phyloP scores from a whole-genome alignment of 2,888 invertebrate species.

The Caenorhabditis wallacei region DNA sequence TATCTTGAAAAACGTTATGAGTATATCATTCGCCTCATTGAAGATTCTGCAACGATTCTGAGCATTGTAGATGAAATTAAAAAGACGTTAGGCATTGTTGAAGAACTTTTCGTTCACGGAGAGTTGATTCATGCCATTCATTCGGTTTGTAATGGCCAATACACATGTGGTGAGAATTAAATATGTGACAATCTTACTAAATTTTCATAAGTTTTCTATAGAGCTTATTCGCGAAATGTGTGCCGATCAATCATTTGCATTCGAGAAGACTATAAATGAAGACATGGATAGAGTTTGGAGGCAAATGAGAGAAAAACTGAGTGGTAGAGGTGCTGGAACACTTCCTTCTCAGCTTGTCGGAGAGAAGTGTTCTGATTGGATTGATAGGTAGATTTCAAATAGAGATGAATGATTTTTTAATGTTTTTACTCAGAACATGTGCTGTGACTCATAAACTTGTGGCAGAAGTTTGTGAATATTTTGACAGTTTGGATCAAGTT shows the following conservation, averaged over 20 bases:
- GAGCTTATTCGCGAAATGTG: conserved; percentile 63
- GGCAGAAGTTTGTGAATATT: conserved; percentile 75
- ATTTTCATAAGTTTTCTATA: conserved; percentile 11
- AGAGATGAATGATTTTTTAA: neutral
- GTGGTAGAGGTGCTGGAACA: conserved; percentile 47
- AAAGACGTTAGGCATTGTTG: conserved; percentile 66
- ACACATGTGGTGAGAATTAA: conserved; percentile 61
- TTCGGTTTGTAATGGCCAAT: conserved; percentile 65
- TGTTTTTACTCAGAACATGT: conserved; percentile 72
- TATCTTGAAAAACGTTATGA: conserved; percentile 77
- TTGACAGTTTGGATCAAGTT: conserved; percentile 77
- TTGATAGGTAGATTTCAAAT: conserved; percentile 36
- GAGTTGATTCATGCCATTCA: conserved; percentile 70
- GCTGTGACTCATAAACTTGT: conserved; percentile 71
- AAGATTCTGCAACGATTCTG: conserved; percentile 69
- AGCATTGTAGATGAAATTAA: conserved; percentile 71
- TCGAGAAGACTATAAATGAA: conserved; percentile 64
- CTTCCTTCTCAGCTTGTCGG: conserved; percentile 40
- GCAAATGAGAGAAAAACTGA: conserved; percentile 58
- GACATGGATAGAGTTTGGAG: conserved; percentile 69
- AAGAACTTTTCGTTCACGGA: conserved; percentile 71
- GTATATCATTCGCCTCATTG: conserved; percentile 61
- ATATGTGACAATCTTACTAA: neutral
- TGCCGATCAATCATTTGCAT: conserved; percentile 67
- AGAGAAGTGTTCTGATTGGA: conserved; percentile 60